phyloP scores from a whole-genome alignment of 2,113 vertebrate species.

The Hucho hucho region DNA sequence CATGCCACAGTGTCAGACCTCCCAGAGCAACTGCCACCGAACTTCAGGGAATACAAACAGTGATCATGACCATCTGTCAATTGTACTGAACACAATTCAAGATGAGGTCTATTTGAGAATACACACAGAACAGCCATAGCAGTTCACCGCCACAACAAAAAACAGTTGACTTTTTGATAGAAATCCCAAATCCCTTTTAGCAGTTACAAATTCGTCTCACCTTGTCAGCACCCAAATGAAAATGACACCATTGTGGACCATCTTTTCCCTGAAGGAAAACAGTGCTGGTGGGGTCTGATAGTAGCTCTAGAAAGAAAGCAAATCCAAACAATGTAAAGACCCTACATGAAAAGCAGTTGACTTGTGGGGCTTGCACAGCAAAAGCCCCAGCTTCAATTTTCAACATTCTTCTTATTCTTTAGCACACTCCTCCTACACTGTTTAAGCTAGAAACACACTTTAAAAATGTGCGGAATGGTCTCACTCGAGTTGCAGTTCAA shows the following conservation, averaged over 20 bases:
- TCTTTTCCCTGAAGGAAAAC: conserved; percentile 78
- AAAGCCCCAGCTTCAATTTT: too few relatives aligned
- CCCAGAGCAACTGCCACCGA: conserved; percentile 89
- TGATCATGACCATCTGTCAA: neutral
- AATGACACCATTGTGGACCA: conserved; percentile 89
- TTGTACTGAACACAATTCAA: neutral
- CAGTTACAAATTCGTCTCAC: conserved; percentile 61
- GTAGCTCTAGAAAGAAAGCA: conserved; percentile 77
- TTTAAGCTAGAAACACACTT: too few relatives aligned
- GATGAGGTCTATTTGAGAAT: too few relatives aligned
- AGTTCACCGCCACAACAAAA: neutral
- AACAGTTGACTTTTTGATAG: neutral
- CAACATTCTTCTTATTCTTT: too few relatives aligned
- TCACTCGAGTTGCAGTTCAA: neutral
- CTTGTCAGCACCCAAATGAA: conserved; percentile 98
- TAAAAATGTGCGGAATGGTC: too few relatives aligned
- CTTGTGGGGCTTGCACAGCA: too few relatives aligned
- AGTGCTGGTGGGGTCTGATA: conserved; percentile 85
- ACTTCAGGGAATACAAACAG: conserved; percentile 61
- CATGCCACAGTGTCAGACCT: conserved; percentile 90
- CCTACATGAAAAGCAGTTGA: too few relatives aligned
- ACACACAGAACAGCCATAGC: neutral
- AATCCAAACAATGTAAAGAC: neutral
- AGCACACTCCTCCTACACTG: too few relatives aligned
- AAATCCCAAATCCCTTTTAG: neutral